Conservation (phyloP, 1,140 invertebrate species). For the Cotesia typhae region DNA sequence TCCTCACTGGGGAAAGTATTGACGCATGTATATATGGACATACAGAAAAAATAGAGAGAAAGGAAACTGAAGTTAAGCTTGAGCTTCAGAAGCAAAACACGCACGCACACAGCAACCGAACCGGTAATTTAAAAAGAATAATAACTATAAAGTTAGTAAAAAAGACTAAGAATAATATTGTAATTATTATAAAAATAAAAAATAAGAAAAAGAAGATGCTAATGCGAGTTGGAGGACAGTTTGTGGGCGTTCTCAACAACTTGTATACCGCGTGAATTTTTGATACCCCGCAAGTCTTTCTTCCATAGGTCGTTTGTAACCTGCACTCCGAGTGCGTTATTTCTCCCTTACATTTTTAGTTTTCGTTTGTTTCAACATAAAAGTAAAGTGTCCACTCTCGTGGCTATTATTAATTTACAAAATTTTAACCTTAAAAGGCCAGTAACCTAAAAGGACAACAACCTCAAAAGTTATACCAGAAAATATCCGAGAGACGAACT, state of each 20-base stretch:
- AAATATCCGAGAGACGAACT: too few species aligned
- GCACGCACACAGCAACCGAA: conserved; percentile 23
- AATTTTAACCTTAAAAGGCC: too few species aligned
- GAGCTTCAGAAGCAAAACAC: background rate
- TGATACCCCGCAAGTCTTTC: conserved; percentile 43
- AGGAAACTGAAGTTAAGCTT: background rate
- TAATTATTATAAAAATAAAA: background rate
- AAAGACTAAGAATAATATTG: background rate
- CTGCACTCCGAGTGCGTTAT: too few species aligned
- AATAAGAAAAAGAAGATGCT: conserved; percentile 1
- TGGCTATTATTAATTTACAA: too few species aligned
- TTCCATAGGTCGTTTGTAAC: background rate
- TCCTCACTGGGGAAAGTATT: background rate
- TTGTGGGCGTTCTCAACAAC: conserved; percentile 46
- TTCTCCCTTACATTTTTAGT: too few species aligned
- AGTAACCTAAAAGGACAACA: too few species aligned
- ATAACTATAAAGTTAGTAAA: conserved; percentile 15
- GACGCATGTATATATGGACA: too few species aligned
- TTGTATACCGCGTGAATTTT: conserved; percentile 56
- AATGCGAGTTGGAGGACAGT: too few species aligned
- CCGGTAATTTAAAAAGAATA: conserved; percentile 12
- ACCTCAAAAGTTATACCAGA: too few species aligned
- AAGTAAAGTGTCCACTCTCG: too few species aligned
- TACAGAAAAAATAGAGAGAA: too few species aligned
- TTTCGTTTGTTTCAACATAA: too few species aligned